These are phyloP conservation scores for Trachelus troglodyta DNA, from an alignment of 2,888 invertebrate genomes.

Conservation along the genomic window DNA sequence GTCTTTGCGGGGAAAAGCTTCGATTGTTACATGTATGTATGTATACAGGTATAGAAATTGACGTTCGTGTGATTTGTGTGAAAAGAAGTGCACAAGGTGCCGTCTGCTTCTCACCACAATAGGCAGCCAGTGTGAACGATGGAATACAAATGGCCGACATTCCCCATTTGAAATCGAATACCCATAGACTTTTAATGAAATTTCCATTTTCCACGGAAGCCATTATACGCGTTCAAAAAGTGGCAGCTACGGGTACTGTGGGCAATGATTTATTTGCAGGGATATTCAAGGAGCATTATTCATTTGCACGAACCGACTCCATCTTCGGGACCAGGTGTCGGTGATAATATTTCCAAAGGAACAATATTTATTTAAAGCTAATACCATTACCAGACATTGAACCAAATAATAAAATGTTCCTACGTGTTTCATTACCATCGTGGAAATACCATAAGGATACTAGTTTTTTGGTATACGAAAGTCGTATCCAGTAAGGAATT, in stretches of 20 bases:
- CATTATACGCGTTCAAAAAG: conserved; percentile 14
- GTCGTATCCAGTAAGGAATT: background rate
- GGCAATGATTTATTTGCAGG: conserved; percentile 43
- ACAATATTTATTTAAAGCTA: background rate
- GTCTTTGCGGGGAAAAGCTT: conserved; percentile 19
- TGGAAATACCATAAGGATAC: conserved; percentile 19
- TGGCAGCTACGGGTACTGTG: conserved; percentile 3
- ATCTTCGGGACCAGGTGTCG: background rate
- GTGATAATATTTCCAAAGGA: background rate
- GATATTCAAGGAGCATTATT: conserved; percentile 20
- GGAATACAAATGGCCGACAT: conserved; percentile 18
- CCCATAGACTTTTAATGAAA: conserved; percentile 12
- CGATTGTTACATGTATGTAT: conserved; percentile 6
- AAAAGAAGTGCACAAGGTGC: conserved; percentile 5
- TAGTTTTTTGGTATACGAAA: conserved; percentile 17
- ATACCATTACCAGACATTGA: background rate
- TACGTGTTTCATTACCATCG: conserved; percentile 1
- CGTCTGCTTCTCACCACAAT: background rate
- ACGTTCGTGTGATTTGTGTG: conserved; percentile 20
- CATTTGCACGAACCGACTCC: background rate
- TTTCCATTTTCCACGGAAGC: conserved; percentile 8
- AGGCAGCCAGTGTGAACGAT: conserved; percentile 11
- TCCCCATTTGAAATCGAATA: conserved; percentile 13
- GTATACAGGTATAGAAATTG: background rate
- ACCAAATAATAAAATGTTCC: conserved; percentile 22